A percentile compares a stretch with the other conserved stretches of the same genome.
These are phyloP conservation scores for Falco punctatus DNA, from an alignment of 2,113 vertebrate genomes.

Conservation along the genomic window DNA sequence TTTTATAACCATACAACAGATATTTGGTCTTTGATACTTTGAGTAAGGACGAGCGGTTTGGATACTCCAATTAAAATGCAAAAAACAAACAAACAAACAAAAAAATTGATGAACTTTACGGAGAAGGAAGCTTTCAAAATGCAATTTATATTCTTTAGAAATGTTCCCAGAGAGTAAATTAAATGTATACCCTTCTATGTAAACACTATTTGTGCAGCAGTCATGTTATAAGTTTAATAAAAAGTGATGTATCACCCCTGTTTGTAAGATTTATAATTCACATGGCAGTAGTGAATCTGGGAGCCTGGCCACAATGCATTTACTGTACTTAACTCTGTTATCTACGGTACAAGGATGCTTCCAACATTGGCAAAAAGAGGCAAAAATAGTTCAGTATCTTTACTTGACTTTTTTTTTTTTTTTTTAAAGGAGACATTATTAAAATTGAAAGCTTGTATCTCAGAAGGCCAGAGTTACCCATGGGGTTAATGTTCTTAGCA, in stretches of 20 bases:
- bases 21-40: conserved; percentile 73
- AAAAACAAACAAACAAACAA: background rate
- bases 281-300: conserved; percentile 76
- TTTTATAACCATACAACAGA: conserved; percentile 67
- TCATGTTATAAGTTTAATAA: conserved; percentile 82
- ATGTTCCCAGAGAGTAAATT: conserved; percentile 75
- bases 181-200: conserved; percentile 78
- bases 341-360: conserved; percentile 61
- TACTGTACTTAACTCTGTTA: conserved; percentile 85
- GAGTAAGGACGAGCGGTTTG: conserved; percentile 48
- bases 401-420: background rate
- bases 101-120: conserved; percentile 74
- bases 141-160: conserved; percentile 80
- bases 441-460: conserved; percentile 50
- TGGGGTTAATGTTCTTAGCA: conserved; percentile 58
- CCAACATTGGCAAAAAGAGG: conserved; percentile 56
- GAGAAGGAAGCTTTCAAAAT: conserved; percentile 71
- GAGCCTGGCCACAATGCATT: conserved; percentile 77
- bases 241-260: conserved; percentile 77
- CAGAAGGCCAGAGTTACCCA: conserved; percentile 36
- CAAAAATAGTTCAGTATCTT: background rate
- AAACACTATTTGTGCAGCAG: conserved; percentile 79
- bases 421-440: background rate
- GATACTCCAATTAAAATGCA: conserved; percentile 76
- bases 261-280: conserved; percentile 82